Evolutionary conservation across 2,113 vertebrate species (phyloP), one percentile per base, ranked within the genome.

Genomic region (Ammospiza nelsoni): DNA sequence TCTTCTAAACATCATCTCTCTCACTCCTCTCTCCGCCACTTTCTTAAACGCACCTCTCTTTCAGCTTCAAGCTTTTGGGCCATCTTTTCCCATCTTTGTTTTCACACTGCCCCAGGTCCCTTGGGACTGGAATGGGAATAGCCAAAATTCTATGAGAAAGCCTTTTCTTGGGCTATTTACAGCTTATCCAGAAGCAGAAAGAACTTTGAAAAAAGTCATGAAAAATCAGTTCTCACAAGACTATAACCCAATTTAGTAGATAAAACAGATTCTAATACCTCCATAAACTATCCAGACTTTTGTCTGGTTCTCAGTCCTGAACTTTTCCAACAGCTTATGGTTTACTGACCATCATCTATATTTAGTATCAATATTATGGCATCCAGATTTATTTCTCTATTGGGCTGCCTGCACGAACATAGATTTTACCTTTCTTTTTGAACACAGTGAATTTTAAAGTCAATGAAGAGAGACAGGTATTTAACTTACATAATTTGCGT

Each of bases 121-220:
- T 59, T 65, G 86, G 68, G 92, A 63, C 12, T 84, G 49, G 65
- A 92, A 86, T 78, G 76, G 52, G 89, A 96, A 87, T 80, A 88
- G 62, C 25, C 3, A 0, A 94, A 94, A 76, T 88, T 76, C 41
- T 81, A 35, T 84, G 91, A 93, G 83, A 95, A 92, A 86, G 61
- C 65, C 76, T 71, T 96, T 95, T 93, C 86, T 93, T 58, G 83
- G 76, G 73, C 92, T 95, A 93, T 96, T 94, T 97, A 89, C 52
- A 75, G 80, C 83, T 92, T 90, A 81, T 78, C 29, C 83, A 93
- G 83, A 85, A 94, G 88, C 62, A 92, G 88, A 89, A 90, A 78
- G 63, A 35, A 68, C 59, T 90, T 55, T n/a, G 63, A 75, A 94
- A 91, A 94, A 52, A 6, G 9, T 22, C 2, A 9, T 52, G 35